Conservation (phyloP, 2,797 vertebrate species). For the Poecilia gillii region DNA sequence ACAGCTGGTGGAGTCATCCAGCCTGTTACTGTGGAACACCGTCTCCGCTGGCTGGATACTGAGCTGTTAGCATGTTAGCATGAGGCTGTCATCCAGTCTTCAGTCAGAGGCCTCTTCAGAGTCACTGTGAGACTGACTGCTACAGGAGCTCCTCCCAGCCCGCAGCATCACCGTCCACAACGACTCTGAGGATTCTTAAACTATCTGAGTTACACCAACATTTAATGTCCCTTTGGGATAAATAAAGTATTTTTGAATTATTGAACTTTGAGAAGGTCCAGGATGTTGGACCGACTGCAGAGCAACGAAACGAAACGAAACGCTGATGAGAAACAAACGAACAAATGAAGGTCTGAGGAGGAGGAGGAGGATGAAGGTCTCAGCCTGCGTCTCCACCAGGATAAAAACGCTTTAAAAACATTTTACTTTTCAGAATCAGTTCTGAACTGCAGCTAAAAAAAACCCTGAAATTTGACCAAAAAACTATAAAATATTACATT, state of each 20-base stretch:
- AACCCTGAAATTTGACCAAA: neutral
- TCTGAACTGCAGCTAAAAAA: neutral
- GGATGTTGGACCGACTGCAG: neutral
- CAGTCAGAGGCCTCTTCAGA: neutral
- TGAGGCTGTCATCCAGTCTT: neutral
- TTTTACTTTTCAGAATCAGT: neutral
- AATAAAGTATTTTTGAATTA: neutral
- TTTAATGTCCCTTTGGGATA: neutral
- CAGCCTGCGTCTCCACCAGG: slow-evolving; percentile 23
- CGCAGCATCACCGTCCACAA: neutral
- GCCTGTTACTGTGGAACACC: too few relatives aligned
- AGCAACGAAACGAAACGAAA: neutral
- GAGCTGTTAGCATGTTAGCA: neutral
- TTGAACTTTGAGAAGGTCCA: neutral
- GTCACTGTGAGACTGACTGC: neutral
- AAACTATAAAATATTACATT: neutral
- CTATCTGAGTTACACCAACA: neutral
- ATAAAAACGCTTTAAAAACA: neutral
- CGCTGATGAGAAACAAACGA: neutral
- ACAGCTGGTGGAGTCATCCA: neutral
- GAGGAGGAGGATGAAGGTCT: neutral
- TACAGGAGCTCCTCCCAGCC: neutral
- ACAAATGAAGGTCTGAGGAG: neutral
- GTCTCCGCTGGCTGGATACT: neutral
- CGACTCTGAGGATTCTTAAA: neutral